These are phyloP conservation scores for Drosophila quadrilineata DNA, from an alignment of 1,140 invertebrate genomes.

Conservation along the genomic window DNA sequence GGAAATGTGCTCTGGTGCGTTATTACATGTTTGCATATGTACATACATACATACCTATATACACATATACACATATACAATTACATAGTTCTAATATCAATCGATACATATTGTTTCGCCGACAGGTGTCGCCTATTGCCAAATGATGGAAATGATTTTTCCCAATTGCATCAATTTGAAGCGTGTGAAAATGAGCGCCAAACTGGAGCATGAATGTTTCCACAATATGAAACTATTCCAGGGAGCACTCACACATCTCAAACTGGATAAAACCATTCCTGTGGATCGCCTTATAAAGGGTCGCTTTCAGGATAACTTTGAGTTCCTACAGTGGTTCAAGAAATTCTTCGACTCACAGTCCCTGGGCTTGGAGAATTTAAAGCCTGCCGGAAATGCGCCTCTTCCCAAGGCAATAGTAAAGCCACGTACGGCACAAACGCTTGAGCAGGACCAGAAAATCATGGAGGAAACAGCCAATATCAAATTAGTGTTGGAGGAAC, in stretches of 20 bases:
- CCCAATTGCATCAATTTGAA: conserved; percentile 95
- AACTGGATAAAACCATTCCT: conserved; percentile 94
- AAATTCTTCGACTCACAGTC: conserved; percentile 98
- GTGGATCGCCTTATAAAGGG: conserved; percentile 95
- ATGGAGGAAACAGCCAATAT: no score
- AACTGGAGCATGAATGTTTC: conserved; percentile 99
- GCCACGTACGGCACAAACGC: conserved; percentile 6
- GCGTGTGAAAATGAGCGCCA: conserved; percentile 98
- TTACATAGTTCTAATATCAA: background rate
- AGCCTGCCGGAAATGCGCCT: conserved; percentile 36
- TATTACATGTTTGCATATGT: no score
- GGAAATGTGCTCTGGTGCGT: conserved; percentile 95
- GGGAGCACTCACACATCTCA: conserved; percentile 96
- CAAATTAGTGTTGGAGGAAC: no score
- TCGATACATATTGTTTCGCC: background rate
- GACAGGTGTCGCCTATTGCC: conserved; percentile 94
- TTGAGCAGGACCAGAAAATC: no score
- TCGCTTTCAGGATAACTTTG: conserved; percentile 98
- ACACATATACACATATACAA: no score
- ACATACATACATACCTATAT: no score
- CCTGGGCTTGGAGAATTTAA: conserved; percentile 53
- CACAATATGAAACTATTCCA: conserved; percentile 99
- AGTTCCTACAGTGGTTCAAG: conserved; percentile 99
- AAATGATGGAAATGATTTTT: conserved; percentile 99
- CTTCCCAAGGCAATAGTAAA: conserved; percentile 44